A percentile compares a stretch with the other conserved stretches of the same genome.
Evolutionary conservation across 2,113 vertebrate genomes (phyloP).

Genomic region (Gymnorhina tibicen): DNA sequence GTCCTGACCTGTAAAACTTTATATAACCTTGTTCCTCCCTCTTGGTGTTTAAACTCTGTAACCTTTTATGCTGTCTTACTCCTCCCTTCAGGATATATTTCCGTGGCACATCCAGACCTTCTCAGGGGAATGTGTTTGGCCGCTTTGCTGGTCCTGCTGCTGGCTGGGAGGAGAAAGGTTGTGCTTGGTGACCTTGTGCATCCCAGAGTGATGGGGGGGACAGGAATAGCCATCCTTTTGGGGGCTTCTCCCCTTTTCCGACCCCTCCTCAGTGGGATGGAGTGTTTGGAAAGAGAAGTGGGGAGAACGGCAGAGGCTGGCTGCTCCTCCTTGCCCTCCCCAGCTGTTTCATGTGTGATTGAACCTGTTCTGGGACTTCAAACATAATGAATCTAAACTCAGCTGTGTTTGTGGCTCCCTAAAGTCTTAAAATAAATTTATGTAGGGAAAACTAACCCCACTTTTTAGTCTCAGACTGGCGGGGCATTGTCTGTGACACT

Average conservation of each 20-base stretch:
- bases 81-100: background rate
- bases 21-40: slow-evolving; percentile 3
- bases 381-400: background rate
- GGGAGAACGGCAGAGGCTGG: background rate
- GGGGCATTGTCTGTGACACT: slow-evolving; percentile 11
- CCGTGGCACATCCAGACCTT: background rate
- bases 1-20: slow-evolving; percentile 23
- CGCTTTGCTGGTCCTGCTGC: background rate
- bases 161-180: background rate
- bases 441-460: background rate
- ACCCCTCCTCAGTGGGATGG: accelerated
- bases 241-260: background rate
- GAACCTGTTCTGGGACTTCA: background rate
- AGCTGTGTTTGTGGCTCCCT: background rate
- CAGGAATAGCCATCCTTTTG: accelerated
- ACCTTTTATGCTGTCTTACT: background rate
- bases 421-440: background rate
- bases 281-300: background rate
- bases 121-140: background rate
- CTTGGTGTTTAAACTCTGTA: background rate
- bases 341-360: background rate
- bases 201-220: accelerated
- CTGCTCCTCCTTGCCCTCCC: background rate
- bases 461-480: background rate
- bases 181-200: background rate